Base-by-base conservation (phyloP, 2,113 vertebrate genomes). In the Papio anubis region DNA sequence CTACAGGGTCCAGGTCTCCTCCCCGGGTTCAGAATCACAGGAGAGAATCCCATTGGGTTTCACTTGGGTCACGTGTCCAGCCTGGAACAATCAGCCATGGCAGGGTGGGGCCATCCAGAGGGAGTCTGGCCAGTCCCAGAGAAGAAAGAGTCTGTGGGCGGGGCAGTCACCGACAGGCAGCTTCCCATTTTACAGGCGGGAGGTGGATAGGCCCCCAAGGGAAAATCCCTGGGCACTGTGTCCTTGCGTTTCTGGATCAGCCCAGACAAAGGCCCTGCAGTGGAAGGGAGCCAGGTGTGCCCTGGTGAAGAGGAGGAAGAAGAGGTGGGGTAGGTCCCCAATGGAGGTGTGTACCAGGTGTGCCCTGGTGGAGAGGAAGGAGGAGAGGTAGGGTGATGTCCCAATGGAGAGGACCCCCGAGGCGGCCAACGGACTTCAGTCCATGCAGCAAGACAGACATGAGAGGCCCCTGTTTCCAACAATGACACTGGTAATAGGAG, bases 91-190 rank as follows among this genome's bases (percentile, higher is more conserved):
- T 88, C 61, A 50, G 48, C 18, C 8, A 6, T 0, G 3, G 23
- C 0, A 20, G 32, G 40, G 48, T 0, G 32, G 48, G 9, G 61
- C 9, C 78, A 12, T 38, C 8, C 9, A 0, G 12, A 1, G 1
- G 6, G 64, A 59, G 27, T 10, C 32, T 64, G 78, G 68, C 79
- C 73, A 81, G 20, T 85, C 50, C 52, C 32, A 64, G 66, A 64
- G 75, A 89, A 30, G 8, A 13, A 66, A 68, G 43, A 2, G 6
- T 21, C n/a, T 38, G 80, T n/a, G 87, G 72, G 70, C 10, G 1
- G 57, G 40, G 78, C 83, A 12, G 38, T 21, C 21, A 1, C 30
- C 4, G 0, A 5, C 23, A 16, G 5, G 18, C 0, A 40, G 40
- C 38, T 30, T 38, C 55, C 43, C 21, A 1, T 20, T 48, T n/a